Evolutionary conservation across 2,888 invertebrate species (phyloP).

Genomic region (Clusia tigrina): DNA sequence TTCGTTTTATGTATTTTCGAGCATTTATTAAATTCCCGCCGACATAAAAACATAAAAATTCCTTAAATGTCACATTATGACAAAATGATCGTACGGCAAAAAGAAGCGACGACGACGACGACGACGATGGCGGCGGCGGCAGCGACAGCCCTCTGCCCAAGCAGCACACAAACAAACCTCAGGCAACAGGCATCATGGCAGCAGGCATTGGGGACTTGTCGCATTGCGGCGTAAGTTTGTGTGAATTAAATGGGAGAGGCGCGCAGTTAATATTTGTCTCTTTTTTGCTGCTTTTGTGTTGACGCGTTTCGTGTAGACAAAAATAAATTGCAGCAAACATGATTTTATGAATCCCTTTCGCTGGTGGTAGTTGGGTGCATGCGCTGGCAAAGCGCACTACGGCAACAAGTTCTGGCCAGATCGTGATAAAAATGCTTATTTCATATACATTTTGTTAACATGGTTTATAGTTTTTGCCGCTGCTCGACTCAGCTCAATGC

Average conservation of each 20-base stretch:
- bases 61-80: conserved; percentile 60
- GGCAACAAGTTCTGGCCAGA: conserved; percentile 5
- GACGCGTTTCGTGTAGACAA: conserved; percentile 1
- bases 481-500: not conserved
- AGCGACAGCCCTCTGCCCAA: not conserved
- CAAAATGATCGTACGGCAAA: conserved; percentile 58
- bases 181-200: not conserved
- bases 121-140: conserved; percentile 18
- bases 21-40: too few relatives aligned
- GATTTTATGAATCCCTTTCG: conserved; percentile 1
- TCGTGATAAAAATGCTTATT: conserved; percentile 14
- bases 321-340: conserved; percentile 14
- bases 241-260: conserved; percentile 18
- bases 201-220: not conserved
- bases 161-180: not conserved
- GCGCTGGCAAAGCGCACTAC: not conserved
- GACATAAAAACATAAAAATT: too few relatives aligned
- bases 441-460: conserved; percentile 49
- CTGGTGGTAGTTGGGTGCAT: too few relatives aligned
- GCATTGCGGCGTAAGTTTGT: not conserved
- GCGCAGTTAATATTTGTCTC: conserved; percentile 11
- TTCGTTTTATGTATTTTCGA: too few relatives aligned
- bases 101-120: conserved; percentile 16
- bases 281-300: not conserved
- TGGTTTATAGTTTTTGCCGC: conserved; percentile 28